Evolutionary conservation across 2,113 vertebrate species (phyloP).

Genomic region (Penelope pileata): DNA sequence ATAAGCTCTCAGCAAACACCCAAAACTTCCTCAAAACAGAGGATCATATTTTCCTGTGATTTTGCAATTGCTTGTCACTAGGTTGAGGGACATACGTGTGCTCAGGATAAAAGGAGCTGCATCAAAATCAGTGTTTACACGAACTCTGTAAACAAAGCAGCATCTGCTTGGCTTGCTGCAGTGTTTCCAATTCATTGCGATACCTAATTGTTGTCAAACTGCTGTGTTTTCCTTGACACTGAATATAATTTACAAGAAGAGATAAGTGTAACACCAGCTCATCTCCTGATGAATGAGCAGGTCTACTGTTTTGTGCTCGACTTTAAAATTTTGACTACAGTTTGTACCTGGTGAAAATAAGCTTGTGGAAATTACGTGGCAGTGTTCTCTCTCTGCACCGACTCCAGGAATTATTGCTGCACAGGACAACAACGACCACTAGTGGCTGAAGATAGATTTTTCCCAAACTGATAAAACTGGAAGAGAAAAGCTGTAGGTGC

Average conservation of each 20-base stretch:
- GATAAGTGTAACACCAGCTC: not conserved
- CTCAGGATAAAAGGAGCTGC: not conserved
- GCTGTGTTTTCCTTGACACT: not conserved
- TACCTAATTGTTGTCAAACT: not conserved
- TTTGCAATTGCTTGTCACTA: not conserved
- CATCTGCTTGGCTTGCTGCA: not conserved
- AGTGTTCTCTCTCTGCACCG: fast-evolving
- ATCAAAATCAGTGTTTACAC: not conserved
- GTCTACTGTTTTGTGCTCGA: not conserved
- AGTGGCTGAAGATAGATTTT: slow-evolving; percentile 52
- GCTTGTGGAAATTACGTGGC: not conserved
- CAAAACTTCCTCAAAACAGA: not conserved
- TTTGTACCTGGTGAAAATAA: not conserved
- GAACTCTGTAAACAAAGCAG: not conserved
- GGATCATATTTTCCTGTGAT: not conserved
- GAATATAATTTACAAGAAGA: not conserved
- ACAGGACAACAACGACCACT: slow-evolving; percentile 75
- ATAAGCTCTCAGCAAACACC: not conserved
- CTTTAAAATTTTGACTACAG: not conserved
- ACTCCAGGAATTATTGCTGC: not conserved
- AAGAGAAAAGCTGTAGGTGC: not conserved
- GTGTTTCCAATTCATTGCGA: not conserved
- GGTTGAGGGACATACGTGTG: not conserved
- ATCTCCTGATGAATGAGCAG: not conserved
- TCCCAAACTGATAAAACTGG: not conserved